These are phyloP conservation scores for Oscheius sp. DNA, from an alignment of 2,888 invertebrate species.

Conservation along the genomic window DNA sequence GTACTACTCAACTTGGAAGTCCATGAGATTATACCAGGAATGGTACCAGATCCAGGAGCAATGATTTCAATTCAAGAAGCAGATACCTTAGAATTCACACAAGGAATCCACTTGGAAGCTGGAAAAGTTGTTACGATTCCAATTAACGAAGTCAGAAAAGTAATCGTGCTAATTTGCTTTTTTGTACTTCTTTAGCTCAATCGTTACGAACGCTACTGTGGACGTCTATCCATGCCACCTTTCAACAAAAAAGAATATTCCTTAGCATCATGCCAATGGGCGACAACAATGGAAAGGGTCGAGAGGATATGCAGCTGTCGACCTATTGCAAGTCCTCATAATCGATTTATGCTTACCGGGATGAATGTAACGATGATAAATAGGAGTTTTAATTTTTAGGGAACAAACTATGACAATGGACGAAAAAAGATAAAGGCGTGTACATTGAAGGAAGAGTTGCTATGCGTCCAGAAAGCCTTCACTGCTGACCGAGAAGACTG, in stretches of 20 bases:
- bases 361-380: background rate
- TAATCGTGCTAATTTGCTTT: background rate
- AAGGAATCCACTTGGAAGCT: constrained; percentile 64
- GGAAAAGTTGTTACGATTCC: constrained; percentile 65
- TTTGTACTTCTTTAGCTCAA: constrained; percentile 34
- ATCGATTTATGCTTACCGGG: constrained; percentile 17
- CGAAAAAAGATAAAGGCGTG: constrained; percentile 43
- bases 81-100: constrained; percentile 47
- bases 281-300: constrained; percentile 40
- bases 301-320: constrained; percentile 45
- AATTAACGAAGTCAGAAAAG: constrained; percentile 61
- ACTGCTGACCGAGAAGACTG: background rate
- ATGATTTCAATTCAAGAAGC: constrained; percentile 55
- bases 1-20: constrained; percentile 62
- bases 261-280: constrained; percentile 61
- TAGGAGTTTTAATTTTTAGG: background rate
- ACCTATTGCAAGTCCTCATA: constrained; percentile 38
- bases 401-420: constrained; percentile 32
- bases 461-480: constrained; percentile 53
- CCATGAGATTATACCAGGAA: constrained; percentile 60
- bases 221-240: constrained; percentile 43
- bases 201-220: constrained; percentile 55
- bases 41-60: constrained; percentile 55
- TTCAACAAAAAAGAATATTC: constrained; percentile 57
- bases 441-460: constrained; percentile 53